These are phyloP conservation scores for Elaphurus davidianus DNA, from an alignment of 2,113 vertebrate genomes.

Conservation along the genomic window DNA sequence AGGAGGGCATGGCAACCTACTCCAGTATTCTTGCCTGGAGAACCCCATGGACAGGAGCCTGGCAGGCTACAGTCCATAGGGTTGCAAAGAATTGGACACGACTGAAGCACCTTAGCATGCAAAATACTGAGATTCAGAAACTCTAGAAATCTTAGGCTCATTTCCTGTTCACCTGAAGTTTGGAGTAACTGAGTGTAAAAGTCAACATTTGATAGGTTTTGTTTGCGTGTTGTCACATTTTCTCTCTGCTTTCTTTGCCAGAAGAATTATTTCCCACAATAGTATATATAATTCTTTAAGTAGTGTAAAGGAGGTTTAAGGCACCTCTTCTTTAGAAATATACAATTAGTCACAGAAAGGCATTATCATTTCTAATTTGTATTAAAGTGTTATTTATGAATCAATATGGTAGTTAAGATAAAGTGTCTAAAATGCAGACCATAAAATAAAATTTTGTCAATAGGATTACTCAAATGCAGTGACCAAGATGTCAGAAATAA, in stretches of 20 bases:
- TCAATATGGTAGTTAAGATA: neutral
- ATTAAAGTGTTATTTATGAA: neutral
- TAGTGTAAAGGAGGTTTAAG: neutral
- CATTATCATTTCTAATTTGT: neutral
- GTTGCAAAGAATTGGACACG: neutral
- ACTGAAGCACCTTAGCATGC: neutral
- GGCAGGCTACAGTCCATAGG: neutral
- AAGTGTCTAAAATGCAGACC: neutral
- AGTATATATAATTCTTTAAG: neutral
- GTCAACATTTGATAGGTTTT: neutral
- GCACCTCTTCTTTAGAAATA: neutral
- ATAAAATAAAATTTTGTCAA: neutral
- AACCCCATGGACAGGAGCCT: neutral
- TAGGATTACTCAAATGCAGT: neutral
- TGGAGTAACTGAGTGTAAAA: neutral
- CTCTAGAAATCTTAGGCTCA: neutral
- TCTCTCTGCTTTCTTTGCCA: neutral
- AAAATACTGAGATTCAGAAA: neutral
- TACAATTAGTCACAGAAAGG: neutral
- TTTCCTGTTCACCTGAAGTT: neutral
- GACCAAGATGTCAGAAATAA: constrained; percentile 11
- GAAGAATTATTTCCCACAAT: neutral
- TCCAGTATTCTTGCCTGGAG: neutral
- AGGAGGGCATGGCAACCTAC: neutral
- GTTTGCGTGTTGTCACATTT: neutral